phyloP scores from a whole-genome alignment of 2,113 vertebrate genomes.

The Alligator mississippiensis region DNA sequence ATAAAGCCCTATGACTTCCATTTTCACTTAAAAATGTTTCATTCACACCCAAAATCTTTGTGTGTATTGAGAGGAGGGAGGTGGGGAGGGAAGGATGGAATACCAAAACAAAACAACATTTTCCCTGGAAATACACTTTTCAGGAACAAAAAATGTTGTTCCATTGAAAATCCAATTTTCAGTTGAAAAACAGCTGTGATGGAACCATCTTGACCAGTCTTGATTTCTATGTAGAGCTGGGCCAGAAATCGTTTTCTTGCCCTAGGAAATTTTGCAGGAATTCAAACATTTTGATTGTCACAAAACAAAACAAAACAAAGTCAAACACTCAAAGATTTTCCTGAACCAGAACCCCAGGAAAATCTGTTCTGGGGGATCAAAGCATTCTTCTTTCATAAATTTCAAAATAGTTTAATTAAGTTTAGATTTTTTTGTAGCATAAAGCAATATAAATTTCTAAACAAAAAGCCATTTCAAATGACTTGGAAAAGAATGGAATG shows the following conservation, averaged over 20 bases:
- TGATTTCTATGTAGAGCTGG: neutral
- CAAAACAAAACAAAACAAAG: neutral
- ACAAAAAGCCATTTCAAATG: too few relatives aligned
- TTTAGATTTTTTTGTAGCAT: too few relatives aligned
- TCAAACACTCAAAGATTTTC: neutral
- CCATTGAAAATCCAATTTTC: neutral
- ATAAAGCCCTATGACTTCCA: neutral
- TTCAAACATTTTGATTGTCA: neutral
- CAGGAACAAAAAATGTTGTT: neutral
- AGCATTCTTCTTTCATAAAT: too few relatives aligned
- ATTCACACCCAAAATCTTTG: neutral
- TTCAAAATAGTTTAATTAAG: too few relatives aligned
- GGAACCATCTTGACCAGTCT: neutral
- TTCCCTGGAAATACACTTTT: neutral
- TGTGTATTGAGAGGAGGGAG: neutral
- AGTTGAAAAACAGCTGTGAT: neutral
- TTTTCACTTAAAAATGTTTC: neutral
- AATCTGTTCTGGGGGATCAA: neutral
- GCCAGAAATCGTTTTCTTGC: neutral
- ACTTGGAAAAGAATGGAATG: too few relatives aligned
- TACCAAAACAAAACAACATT: fast-evolving
- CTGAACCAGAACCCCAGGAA: neutral
- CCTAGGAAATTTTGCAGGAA: neutral
- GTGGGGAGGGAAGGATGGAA: neutral
- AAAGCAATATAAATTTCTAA: too few relatives aligned